Evolutionary conservation across 53 echinoderm and acorn worm genomes (phyloP), one percentile per base, ranked within the genome.

Genomic region (Mesocentrotus franciscanus): DNA sequence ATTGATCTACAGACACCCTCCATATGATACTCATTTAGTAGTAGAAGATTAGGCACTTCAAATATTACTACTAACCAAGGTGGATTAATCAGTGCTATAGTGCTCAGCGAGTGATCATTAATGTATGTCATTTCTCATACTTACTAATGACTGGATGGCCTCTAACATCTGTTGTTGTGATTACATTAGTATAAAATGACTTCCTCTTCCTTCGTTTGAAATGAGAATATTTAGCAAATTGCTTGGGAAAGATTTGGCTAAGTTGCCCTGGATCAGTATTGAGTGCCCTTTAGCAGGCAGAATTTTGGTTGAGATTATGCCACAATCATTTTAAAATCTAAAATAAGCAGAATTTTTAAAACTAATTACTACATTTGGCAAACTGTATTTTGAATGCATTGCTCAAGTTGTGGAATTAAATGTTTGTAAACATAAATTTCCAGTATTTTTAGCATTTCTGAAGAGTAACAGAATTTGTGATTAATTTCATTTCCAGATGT

Each of bases 1-100:
- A 87, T 59, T 87, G 58, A 87, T 58, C 13, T 12, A 58, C 87
- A 87, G 56, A 57, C 87, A 87, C 87, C 87, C 8, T 42, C 18
- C 9, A 27, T 58, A 8, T 58, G 87, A 87, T 87, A 58, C 9
- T 20, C 9, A 84, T 42, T 87, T 57, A 27, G 10, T n/a, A 57
- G 87, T 87, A 1, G n/a, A 58, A 87, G 56, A 87, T 87, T 58
- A n/a, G 36, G 33, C 81, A 39, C 81, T 18, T 16, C 42, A 9
- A 18, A 81, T 39, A 39, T 42, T 36, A 27, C 81, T 36, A 18
- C 36, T 20, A 81, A 76, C 76, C 33, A 11, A 15, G 1, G 20
- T 81, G 16, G 81, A 81, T 81, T 81, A 17, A 81, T 81, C 17
- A 42, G 18, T 36, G 16, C 20, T 36, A 81, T n/a, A 81, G 81